Evolutionary conservation across 2,888 invertebrate species (phyloP).

Genomic region (Isoperla grammatica): DNA sequence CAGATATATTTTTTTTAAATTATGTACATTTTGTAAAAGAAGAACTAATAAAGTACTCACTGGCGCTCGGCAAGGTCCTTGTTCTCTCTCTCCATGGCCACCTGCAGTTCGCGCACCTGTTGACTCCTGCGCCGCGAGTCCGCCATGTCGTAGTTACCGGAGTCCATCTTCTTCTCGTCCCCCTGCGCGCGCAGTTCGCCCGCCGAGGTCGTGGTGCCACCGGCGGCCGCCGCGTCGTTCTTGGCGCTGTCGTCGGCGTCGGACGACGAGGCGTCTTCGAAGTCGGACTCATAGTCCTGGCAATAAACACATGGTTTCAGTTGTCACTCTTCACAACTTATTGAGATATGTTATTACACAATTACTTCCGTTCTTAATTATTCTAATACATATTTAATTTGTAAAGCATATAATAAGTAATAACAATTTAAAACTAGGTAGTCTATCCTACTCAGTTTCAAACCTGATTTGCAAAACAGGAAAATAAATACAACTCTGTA

Average conservation of each 20-base stretch:
- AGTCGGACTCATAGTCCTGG: slow-evolving; percentile 50
- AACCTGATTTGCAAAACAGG: too few relatives aligned
- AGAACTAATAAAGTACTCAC: slow-evolving; percentile 36
- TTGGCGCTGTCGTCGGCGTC: slow-evolving; percentile 26
- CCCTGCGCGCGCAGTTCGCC: slow-evolving; percentile 31
- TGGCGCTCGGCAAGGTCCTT: slow-evolving; percentile 30
- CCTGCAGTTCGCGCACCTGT: slow-evolving; percentile 43
- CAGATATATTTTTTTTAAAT: too few relatives aligned
- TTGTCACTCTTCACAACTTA: too few relatives aligned
- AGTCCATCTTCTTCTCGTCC: slow-evolving; percentile 52
- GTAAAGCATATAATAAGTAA: too few relatives aligned
- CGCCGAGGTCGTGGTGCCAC: slow-evolving; percentile 16
- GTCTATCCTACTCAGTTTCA: too few relatives aligned
- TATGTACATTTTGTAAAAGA: too few relatives aligned
- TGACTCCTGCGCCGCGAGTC: slow-evolving; percentile 32
- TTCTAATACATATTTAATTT: too few relatives aligned
- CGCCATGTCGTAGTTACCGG: slow-evolving; percentile 52
- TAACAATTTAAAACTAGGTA: too few relatives aligned
- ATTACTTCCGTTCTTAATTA: not conserved
- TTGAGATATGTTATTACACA: not conserved
- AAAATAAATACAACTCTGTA: too few relatives aligned
- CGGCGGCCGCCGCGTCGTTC: slow-evolving; percentile 22
- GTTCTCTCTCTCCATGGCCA: slow-evolving; percentile 44
- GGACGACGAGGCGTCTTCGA: slow-evolving; percentile 43
- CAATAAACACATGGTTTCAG: too few relatives aligned